A percentile compares a stretch with the other conserved stretches of the same genome.
These are phyloP conservation scores for Heliconius hewitsoni DNA, from an alignment of 1,140 invertebrate genomes.

Conservation along the genomic window DNA sequence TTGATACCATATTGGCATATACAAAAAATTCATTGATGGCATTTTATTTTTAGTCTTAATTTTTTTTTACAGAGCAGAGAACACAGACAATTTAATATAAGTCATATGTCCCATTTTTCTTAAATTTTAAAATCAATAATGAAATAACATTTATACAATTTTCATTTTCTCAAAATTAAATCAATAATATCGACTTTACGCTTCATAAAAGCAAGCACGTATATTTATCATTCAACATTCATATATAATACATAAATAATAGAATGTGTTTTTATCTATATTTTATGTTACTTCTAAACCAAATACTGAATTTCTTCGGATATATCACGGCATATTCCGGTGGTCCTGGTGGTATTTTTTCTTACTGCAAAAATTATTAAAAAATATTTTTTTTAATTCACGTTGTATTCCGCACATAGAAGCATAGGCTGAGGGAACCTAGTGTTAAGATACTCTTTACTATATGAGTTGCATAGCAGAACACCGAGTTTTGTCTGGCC, in stretches of 20 bases:
- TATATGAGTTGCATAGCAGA: too few species aligned
- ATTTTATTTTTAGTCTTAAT: neutral
- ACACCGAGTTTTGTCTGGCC: too few species aligned
- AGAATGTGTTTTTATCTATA: neutral
- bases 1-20: neutral
- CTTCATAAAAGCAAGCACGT: neutral
- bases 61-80: too few species aligned
- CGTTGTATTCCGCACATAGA: neutral
- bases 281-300: conserved; percentile 4
- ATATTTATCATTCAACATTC: neutral
- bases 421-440: neutral
- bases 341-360: neutral
- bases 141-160: neutral
- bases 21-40: neutral
- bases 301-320: conserved; percentile 39
- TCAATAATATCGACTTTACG: too few species aligned
- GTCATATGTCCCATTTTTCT: too few species aligned
- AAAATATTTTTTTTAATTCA: neutral
- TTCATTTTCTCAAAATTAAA: neutral
- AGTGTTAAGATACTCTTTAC: neutral
- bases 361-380: conserved; percentile 32
- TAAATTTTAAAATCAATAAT: too few species aligned
- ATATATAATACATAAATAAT: conserved; percentile 5
- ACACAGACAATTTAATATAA: too few species aligned
- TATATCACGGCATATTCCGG: conserved; percentile 36